Evolutionary conservation across 2,113 vertebrate species (phyloP), one percentile per base, ranked within the genome.

Genomic region (Gavialis gangeticus): DNA sequence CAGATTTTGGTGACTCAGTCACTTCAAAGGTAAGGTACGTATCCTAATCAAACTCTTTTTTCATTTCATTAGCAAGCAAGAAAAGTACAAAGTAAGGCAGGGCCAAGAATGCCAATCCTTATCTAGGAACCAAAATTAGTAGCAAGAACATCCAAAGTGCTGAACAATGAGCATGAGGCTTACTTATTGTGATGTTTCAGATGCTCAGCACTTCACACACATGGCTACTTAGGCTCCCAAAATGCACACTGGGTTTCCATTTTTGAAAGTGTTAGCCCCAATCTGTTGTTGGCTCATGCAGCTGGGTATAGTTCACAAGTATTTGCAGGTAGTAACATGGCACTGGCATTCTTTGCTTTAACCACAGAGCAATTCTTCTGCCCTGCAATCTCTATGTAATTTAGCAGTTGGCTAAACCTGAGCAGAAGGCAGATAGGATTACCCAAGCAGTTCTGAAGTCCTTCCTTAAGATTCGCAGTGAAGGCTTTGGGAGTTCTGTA

Each of bases 401-500:
- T 88, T 79, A 88, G 21, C 5, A 59, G 27, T 77, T 82, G 5
- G 82, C 66, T 58, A 91, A 79, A 58, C 88, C 22, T n/a, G 87
- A 79, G 64, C 94, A 79, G 17, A 4, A 64, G 17, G 6, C 89
- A 85, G 5, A 88, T 10, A 57, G 81, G 46, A 13, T 27, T 62
- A 18, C 0, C 3, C 34, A 5, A 5, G 21, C 8, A 89, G 0
- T 2, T 54, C 0, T 0, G 27, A 84, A 24, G 6, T 30, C 92
- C 22, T 21, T 59, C 69, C 82, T 24, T 54, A 75, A 63, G 63
- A 34, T 64, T 2, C 56, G 12, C 78, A 69, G 30, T 64, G 25
- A 88, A 87, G 27, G 55, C 54, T 28, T 84, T 11, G 25, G 46
- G 24, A 54, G 16, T 37, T 83, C 27, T 64, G 3, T 37, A 77